Percentiles rank a stretch among this genome's conserved stretches.
phyloP scores from a whole-genome alignment of 2,797 vertebrate species.

The Fundulus diaphanus region DNA sequence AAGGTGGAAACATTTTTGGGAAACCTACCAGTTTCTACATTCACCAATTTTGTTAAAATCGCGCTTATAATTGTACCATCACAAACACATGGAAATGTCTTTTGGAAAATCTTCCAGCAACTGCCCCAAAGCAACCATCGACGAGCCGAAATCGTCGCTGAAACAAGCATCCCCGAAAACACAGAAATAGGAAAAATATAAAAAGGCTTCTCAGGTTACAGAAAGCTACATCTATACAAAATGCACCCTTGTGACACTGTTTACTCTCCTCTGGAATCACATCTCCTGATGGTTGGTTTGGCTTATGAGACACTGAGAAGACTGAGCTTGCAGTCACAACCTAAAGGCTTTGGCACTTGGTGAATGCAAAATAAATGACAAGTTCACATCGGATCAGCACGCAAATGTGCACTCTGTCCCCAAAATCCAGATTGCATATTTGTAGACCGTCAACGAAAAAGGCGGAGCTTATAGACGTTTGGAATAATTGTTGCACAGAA shows the following conservation, averaged over 20 bases:
- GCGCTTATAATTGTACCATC: constrained; percentile 40
- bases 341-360: constrained; percentile 64
- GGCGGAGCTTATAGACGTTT: constrained; percentile 70
- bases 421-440: constrained; percentile 42
- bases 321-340: not conserved
- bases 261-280: not conserved
- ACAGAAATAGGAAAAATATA: not conserved
- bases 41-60: constrained; percentile 10
- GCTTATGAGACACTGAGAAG: not conserved
- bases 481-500: constrained; percentile 81
- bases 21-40: not conserved
- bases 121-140: not conserved
- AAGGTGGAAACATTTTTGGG: constrained; percentile 14
- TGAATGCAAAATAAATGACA: constrained; percentile 12
- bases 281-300: constrained; percentile 34
- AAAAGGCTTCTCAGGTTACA: not conserved
- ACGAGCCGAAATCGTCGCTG: no score
- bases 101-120: not conserved
- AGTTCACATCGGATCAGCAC: not conserved
- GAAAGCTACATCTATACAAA: not conserved
- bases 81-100: constrained; percentile 2
- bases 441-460: constrained; percentile 18
- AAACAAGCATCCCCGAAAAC: not conserved
- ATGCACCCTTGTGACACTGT: not conserved
- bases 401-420: constrained; percentile 27